Percentiles rank a stretch among this genome's conserved stretches.
Conservation (phyloP, 1,140 invertebrate species). For the Drosophila parvula region DNA sequence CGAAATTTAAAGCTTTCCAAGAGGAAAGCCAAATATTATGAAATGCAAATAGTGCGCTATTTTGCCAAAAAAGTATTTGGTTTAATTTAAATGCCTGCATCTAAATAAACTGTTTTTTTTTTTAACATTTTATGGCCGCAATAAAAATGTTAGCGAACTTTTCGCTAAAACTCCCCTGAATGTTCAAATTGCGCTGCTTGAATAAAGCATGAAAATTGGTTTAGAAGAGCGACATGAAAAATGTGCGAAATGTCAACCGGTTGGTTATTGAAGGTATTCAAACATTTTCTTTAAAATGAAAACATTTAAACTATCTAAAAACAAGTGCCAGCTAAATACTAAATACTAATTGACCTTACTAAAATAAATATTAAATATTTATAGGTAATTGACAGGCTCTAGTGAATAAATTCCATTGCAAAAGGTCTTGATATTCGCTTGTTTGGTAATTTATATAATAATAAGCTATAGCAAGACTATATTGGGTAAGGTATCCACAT, state of each 20-base stretch:
- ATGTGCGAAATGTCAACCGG: slow-evolving; percentile 12
- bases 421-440: background rate
- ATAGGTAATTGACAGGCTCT: accelerated
- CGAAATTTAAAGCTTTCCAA: background rate
- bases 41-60: background rate
- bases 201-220: slow-evolving; percentile 22
- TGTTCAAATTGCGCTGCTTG: slow-evolving; percentile 11
- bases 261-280: background rate
- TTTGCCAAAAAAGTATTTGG: slow-evolving; percentile 3
- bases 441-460: background rate
- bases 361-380: background rate
- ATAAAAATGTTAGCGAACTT: slow-evolving; percentile 3
- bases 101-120: background rate
- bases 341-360: background rate
- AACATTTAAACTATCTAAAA: background rate
- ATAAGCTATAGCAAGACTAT: background rate
- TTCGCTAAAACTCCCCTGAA: slow-evolving; percentile 7
- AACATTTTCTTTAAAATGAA: slow-evolving; percentile 11
- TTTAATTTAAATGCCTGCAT: slow-evolving; percentile 7
- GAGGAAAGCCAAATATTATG: background rate
- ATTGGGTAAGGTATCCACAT: background rate
- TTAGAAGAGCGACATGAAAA: slow-evolving; percentile 11
- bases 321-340: background rate
- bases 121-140: slow-evolving; percentile 16
- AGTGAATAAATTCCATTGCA: background rate